phyloP scores from a whole-genome alignment of 2,113 vertebrate genomes.

The Campylorhamphus procurvoides region DNA sequence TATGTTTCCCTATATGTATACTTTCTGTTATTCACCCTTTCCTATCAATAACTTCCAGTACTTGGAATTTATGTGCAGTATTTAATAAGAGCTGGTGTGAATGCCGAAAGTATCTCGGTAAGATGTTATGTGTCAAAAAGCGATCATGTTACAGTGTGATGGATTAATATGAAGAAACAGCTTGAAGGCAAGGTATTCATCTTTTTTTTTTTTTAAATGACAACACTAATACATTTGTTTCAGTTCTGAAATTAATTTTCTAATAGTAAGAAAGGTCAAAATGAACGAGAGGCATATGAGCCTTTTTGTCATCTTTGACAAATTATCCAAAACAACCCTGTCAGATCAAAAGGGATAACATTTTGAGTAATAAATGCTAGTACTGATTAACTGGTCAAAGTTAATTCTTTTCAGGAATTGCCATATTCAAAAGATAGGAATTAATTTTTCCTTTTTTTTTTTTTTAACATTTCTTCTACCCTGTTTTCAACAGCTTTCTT shows the following conservation, averaged over 20 bases:
- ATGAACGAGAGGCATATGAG: conserved; percentile 86
- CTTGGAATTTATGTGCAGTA: conserved; percentile 63
- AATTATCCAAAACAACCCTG: conserved; percentile 93
- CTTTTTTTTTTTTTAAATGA: conserved; percentile 76
- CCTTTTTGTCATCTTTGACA: conserved; percentile 94
- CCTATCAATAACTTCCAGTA: conserved; percentile 27
- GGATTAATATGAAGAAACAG: conserved; percentile 77
- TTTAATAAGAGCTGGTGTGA: conserved; percentile 62
- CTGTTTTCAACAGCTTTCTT: not conserved
- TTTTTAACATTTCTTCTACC: not conserved
- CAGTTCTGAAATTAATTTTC: conserved; percentile 94
- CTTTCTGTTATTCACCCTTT: conserved; percentile 2
- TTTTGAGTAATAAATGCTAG: conserved; percentile 86
- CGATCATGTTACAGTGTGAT: conserved; percentile 73
- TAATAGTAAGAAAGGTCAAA: conserved; percentile 97
- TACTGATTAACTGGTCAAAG: conserved; percentile 92
- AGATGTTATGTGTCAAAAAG: conserved; percentile 70
- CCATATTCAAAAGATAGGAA: conserved; percentile 80
- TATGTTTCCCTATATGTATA: not conserved
- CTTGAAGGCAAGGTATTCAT: conserved; percentile 89
- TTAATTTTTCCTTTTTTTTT: conserved; percentile 22
- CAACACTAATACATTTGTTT: conserved; percentile 95
- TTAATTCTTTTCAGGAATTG: conserved; percentile 79
- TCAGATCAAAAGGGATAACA: conserved; percentile 86
- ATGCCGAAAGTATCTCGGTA: conserved; percentile 67